Evolutionary conservation across 2,888 invertebrate genomes (phyloP).

Genomic region (Plebejus anna): DNA sequence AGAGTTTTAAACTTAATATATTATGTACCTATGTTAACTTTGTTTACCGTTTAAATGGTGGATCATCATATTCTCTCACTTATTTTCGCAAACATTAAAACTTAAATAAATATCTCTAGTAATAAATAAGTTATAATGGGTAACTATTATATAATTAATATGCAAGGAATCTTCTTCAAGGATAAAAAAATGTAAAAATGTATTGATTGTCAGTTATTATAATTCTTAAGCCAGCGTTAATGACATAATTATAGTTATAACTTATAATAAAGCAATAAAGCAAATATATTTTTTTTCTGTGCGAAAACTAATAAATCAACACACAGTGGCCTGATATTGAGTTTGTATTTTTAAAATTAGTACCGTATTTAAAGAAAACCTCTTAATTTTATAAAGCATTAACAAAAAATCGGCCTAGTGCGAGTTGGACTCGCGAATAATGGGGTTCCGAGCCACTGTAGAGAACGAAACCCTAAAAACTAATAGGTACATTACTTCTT

Average conservation of each 20-base stretch:
- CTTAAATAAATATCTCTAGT: background rate
- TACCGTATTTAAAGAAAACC: no score
- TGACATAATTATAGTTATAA: constrained; percentile 2
- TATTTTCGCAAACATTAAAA: no score
- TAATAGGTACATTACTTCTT: no score
- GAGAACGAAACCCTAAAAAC: no score
- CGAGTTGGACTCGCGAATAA: no score
- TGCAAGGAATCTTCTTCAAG: background rate
- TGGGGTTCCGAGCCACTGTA: no score
- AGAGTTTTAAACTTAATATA: background rate
- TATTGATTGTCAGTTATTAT: constrained; percentile 1
- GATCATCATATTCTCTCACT: no score
- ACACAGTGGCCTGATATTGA: background rate
- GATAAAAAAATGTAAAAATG: background rate
- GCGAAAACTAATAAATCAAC: background rate
- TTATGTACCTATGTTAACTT: background rate
- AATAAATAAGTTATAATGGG: background rate
- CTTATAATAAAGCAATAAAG: background rate
- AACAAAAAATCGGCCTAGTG: no score
- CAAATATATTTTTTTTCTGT: background rate
- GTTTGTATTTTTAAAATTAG: no score
- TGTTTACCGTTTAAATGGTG: background rate
- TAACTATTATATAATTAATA: background rate
- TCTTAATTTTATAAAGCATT: no score
- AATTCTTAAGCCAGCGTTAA: background rate